A percentile compares a stretch with the other conserved stretches of the same genome.
These are phyloP conservation scores for Anastrepha ludens DNA, from an alignment of 1,140 invertebrate species.

Conservation along the genomic window DNA sequence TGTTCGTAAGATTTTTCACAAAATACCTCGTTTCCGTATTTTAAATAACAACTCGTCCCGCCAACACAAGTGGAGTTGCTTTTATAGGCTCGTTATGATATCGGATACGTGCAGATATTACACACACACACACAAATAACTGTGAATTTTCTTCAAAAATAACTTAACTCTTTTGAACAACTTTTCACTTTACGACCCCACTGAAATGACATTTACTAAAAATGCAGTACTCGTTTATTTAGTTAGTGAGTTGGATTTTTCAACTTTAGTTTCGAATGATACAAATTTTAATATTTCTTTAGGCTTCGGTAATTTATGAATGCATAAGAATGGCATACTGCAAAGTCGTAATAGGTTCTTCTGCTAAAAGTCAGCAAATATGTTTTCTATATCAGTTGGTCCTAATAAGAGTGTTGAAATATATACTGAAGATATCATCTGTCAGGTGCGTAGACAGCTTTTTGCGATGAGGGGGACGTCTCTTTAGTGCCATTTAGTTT, in stretches of 20 bases:
- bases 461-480: too few species aligned
- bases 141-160: neutral
- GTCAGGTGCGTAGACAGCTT: too few species aligned
- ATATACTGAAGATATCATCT: neutral
- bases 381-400: neutral
- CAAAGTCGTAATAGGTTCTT: neutral
- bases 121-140: neutral
- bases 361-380: neutral
- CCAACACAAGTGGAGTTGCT: neutral
- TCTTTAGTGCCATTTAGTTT: too few species aligned
- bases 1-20: neutral
- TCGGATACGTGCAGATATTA: neutral
- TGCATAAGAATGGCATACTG: neutral
- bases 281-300: too few species aligned
- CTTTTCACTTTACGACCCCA: too few species aligned
- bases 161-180: neutral
- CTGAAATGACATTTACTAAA: too few species aligned
- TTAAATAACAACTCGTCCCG: neutral
- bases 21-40: conserved; percentile 9
- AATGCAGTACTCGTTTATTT: too few species aligned
- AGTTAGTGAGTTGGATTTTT: too few species aligned
- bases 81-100: neutral
- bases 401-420: conserved; percentile 16
- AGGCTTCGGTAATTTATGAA: too few species aligned
- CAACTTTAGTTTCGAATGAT: too few species aligned